Base-by-base conservation (phyloP, 2,888 invertebrate species). In the Drosophila nigricruria region DNA sequence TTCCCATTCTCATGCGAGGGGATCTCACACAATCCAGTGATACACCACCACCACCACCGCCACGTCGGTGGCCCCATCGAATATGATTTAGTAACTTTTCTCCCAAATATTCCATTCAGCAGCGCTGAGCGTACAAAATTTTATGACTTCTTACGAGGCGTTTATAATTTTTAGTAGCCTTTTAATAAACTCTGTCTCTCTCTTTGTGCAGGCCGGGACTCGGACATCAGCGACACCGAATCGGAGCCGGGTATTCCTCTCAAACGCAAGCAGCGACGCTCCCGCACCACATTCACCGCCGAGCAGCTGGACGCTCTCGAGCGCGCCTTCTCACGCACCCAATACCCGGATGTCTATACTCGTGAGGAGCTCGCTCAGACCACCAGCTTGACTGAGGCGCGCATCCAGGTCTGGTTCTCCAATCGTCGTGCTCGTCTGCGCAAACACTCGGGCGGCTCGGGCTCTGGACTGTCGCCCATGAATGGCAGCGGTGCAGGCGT, bases 371-470 rank as follows among this genome's bases (percentile, higher is more conserved):
- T 99, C 45, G 98, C 98, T 0, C 97, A 97, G 92, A 95, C 96
- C 90, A 96, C 96, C 0, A 95, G 95, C 73, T 93, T 98, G n/a
- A 97, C 97, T 0, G 98, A 98, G 94, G 97, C 98, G 18, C 95
- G 98, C 88, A 97, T 98, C 75, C 98, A 98, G 94, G 98, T 99
- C 30, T 99, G 99, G 99, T 99, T 99, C 94, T 98, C 98, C 79
- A 99, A 99, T 94, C 94, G 99, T 86, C 95, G 99, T 82, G 99
- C 99, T 0, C 95, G 99, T 42, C 95, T 98, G 75, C 95, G 99
- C 70, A 99, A 99, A 91, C 97, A 98, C 53, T 91, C 92, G 0
- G 92, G 92, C 6, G 89, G 92, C n/a, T 90, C 91, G 0, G 82
- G 90, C 8, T 81, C 90, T 0, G 91, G 91, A 0, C 66, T 91